phyloP scores from a whole-genome alignment of 1,140 invertebrate genomes.

The Cylas formicarius region DNA sequence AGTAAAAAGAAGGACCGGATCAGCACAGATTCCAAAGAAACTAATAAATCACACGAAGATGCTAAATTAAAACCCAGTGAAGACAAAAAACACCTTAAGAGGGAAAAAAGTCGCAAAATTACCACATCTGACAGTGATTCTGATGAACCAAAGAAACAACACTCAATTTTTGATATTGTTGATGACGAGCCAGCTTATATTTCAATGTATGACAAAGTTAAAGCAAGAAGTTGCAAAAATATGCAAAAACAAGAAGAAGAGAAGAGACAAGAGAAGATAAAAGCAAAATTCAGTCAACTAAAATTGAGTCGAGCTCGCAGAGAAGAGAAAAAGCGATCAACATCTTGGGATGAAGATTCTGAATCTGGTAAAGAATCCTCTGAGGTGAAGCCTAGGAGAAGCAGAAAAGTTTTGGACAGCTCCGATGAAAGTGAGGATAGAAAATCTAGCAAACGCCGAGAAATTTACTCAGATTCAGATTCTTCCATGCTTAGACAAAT shows the following conservation, averaged over 20 bases:
- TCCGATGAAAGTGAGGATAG: slow-evolving; percentile 46
- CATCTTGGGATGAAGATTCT: slow-evolving; percentile 77
- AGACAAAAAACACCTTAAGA: slow-evolving; percentile 39
- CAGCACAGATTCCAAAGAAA: slow-evolving; percentile 6
- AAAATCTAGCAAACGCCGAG: slow-evolving; percentile 39
- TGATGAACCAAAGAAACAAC: slow-evolving; percentile 74
- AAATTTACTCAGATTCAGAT: slow-evolving; percentile 45
- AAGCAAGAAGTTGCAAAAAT: slow-evolving; percentile 86
- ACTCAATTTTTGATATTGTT: slow-evolving; percentile 87
- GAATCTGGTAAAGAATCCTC: slow-evolving; percentile 49
- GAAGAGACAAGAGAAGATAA: slow-evolving; percentile 76
- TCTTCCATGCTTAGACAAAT: slow-evolving; percentile 30
- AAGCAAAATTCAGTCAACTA: slow-evolving; percentile 81
- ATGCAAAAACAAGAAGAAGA: slow-evolving; percentile 87
- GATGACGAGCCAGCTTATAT: slow-evolving; percentile 86
- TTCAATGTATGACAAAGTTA: slow-evolving; percentile 98
- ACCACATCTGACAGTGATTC: slow-evolving; percentile 55
- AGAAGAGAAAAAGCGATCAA: slow-evolving; percentile 78
- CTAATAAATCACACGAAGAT: slow-evolving; percentile 9
- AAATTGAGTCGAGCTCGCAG: slow-evolving; percentile 79
- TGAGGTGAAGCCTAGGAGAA: slow-evolving; percentile 29
- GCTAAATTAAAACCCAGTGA: slow-evolving; percentile 25
- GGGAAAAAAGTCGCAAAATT: slow-evolving; percentile 46
- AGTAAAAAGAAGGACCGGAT: slow-evolving; percentile 26
- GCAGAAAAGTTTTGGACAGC: slow-evolving; percentile 46